These are phyloP conservation scores for Drosophila malerkotliana DNA, from an alignment of 1,140 invertebrate species.

Conservation along the genomic window DNA sequence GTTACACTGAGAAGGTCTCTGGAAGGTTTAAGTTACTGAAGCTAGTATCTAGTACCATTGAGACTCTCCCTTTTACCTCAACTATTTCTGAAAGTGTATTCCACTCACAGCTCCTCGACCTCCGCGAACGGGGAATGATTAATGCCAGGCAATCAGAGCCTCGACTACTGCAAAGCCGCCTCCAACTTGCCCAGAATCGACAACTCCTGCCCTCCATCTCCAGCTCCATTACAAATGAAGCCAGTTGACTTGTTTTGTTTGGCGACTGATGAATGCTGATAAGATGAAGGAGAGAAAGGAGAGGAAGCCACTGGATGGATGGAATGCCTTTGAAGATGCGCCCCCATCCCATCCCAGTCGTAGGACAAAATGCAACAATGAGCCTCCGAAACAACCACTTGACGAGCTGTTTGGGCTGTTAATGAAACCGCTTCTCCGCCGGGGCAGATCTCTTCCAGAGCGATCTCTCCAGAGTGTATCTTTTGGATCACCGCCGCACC, in stretches of 20 bases:
- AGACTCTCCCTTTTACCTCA: background rate
- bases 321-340: slow-evolving; percentile 73
- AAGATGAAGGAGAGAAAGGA: slow-evolving; percentile 14
- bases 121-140: slow-evolving; percentile 26
- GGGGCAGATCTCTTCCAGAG: too few relatives aligned
- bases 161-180: slow-evolving; percentile 72
- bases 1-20: too few relatives aligned
- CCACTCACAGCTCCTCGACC: slow-evolving; percentile 17
- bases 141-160: slow-evolving; percentile 69
- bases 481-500: slow-evolving; percentile 21
- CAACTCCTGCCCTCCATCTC: slow-evolving; percentile 2
- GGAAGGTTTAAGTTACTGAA: too few relatives aligned
- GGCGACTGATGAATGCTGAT: slow-evolving; percentile 80
- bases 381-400: slow-evolving; percentile 55
- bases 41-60: too few relatives aligned
- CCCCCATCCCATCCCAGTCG: slow-evolving; percentile 31
- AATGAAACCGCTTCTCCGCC: slow-evolving; percentile 51
- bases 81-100: slow-evolving; percentile 22
- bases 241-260: slow-evolving; percentile 65
- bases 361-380: slow-evolving; percentile 76
- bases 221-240: slow-evolving; percentile 69
- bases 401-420: slow-evolving; percentile 56
- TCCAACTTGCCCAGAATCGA: slow-evolving; percentile 40
- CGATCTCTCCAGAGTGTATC: background rate
- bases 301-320: slow-evolving; percentile 34